Evolutionary conservation across 2,113 vertebrate genomes (phyloP).

Genomic region (Megaceryle maxima): DNA sequence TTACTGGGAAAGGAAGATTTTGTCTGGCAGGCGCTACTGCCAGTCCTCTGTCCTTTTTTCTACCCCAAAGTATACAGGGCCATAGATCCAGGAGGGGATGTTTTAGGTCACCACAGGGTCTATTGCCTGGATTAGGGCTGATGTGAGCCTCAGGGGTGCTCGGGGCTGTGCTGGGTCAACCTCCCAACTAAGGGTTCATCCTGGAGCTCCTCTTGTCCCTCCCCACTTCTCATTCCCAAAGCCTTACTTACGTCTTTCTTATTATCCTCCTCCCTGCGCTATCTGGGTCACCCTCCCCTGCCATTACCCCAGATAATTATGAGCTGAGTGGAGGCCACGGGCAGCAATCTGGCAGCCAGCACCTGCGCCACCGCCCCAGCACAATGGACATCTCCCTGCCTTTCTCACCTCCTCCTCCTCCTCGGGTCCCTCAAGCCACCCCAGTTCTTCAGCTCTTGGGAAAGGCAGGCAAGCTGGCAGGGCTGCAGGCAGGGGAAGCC

Average conservation of each 20-base stretch:
- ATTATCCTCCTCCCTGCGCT: not conserved
- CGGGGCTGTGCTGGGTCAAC: not conserved
- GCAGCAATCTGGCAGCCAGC: slow-evolving; percentile 41
- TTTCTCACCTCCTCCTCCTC: not conserved
- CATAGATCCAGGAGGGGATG: too few species aligned
- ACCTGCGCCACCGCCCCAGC: not conserved
- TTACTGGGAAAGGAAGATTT: not conserved
- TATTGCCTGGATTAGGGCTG: not conserved
- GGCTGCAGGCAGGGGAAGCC: not conserved
- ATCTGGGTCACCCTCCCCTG: slow-evolving; percentile 61
- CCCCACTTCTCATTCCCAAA: not conserved
- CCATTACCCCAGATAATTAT: slow-evolving; percentile 43
- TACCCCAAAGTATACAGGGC: not conserved
- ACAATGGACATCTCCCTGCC: accelerated
- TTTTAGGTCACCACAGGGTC: not conserved
- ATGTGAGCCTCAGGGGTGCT: accelerated
- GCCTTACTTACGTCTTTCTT: not conserved
- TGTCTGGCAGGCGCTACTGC: not conserved
- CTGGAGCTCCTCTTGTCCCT: not conserved
- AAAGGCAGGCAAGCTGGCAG: not conserved
- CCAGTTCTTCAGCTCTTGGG: accelerated
- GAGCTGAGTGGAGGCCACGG: not conserved
- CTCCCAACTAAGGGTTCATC: not conserved
- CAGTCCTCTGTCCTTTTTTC: not conserved
- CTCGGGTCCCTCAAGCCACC: not conserved